These are phyloP conservation scores for Augochlorella aurata DNA, from an alignment of 2,888 invertebrate genomes.

Conservation along the genomic window DNA sequence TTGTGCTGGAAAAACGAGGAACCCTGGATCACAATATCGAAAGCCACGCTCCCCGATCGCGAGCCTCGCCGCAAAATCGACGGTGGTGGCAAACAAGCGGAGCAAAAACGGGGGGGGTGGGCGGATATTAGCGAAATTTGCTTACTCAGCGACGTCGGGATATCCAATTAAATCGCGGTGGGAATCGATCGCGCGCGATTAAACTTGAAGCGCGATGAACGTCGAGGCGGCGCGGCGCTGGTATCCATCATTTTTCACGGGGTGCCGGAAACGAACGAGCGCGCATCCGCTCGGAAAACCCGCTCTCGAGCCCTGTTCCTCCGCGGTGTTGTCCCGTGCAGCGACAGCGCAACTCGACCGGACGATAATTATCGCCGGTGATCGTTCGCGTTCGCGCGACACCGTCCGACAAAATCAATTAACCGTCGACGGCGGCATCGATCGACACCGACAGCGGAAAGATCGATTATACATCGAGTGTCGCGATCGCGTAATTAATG, in stretches of 20 bases:
- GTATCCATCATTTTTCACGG: conserved; percentile 50
- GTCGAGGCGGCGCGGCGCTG: background rate
- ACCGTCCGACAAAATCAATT: conserved; percentile 64
- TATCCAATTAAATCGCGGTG: conserved; percentile 29
- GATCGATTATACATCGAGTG: conserved; percentile 67
- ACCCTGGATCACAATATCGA: too few relatives aligned
- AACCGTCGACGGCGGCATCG: conserved; percentile 52
- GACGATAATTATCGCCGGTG: conserved; percentile 62
- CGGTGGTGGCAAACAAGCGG: background rate
- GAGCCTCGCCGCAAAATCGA: background rate
- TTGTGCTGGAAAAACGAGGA: too few relatives aligned
- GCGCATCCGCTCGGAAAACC: conserved; percentile 39
- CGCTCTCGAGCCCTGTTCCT: conserved; percentile 38
- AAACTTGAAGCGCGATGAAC: conserved; percentile 24
- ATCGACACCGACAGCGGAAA: conserved; percentile 57
- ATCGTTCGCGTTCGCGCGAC: conserved; percentile 24
- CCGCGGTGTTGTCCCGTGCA: conserved; percentile 45
- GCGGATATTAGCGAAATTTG: conserved; percentile 9
- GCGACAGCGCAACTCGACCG: conserved; percentile 54
- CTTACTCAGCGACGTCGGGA: background rate
- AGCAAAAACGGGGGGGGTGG: too few relatives aligned
- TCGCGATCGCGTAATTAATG: conserved; percentile 69
- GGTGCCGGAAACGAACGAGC: conserved; percentile 9
- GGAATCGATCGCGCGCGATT: conserved; percentile 37
- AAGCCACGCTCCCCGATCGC: too few relatives aligned